These are phyloP conservation scores for Myxocyprinus asiaticus DNA, from an alignment of 2,113 vertebrate species.

Conservation along the genomic window DNA sequence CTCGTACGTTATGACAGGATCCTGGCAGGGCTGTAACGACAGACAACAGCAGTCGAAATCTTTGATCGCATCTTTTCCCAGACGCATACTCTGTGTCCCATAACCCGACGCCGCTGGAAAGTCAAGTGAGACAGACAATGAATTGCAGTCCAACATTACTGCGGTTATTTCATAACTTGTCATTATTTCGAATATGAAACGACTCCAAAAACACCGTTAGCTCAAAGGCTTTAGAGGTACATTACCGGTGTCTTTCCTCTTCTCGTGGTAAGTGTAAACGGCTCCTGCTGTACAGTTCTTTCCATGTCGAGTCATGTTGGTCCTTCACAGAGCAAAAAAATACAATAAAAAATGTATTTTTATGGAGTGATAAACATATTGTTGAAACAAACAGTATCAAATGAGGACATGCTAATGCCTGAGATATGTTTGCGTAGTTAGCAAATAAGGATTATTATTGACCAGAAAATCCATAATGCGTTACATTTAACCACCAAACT, in stretches of 20 bases:
- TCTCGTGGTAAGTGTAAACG: conserved; percentile 93
- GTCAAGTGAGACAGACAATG: no score
- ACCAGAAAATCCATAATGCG: background rate
- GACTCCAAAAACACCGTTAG: no score
- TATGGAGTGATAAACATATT: background rate
- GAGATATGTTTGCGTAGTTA: no score
- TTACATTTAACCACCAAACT: background rate
- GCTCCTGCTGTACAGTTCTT: conserved; percentile 92
- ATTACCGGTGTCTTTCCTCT: conserved; percentile 88
- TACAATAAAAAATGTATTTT: no score
- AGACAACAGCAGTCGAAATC: conserved; percentile 93
- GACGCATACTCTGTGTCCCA: conserved; percentile 86
- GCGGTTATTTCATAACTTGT: no score
- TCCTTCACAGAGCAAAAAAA: background rate
- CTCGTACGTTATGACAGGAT: conserved; percentile 86
- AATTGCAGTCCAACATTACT: no score
- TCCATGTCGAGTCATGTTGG: conserved; percentile 85
- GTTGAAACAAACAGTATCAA: background rate
- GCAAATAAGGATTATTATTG: background rate
- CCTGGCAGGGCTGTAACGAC: conserved; percentile 86
- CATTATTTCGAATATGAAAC: no score
- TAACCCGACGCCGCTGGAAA: conserved; percentile 85
- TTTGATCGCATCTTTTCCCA: conserved; percentile 89
- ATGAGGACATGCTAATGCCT: no score
- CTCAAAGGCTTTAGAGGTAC: background rate